Evolutionary conservation across 2,888 invertebrate genomes (phyloP), one percentile per base, ranked within the genome.

Genomic region (Scaptodrosophila latifasciaeformis): DNA sequence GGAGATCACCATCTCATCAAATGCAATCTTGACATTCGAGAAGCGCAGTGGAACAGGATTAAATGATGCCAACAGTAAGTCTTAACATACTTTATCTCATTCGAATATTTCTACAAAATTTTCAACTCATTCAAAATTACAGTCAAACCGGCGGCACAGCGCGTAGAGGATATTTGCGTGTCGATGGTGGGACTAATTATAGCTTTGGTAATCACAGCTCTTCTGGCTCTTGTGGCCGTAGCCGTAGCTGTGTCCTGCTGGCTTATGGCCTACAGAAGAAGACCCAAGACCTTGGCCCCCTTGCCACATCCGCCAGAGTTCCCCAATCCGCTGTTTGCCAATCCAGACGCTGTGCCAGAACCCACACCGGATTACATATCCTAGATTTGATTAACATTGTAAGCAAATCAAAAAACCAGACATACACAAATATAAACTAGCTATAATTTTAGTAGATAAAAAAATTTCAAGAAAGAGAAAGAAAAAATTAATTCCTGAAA

Each of bases 161-260:
- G 90, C 65, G 90, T 90, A 44, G 93, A 93, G 86, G 94, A 96
- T 82, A 96, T 97, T 81, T 97, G 96, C 88, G 95, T 97, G 70
- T 96, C 96, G 52, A 95, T 95, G 89, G 93, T 96, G 75, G 96
- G 96, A 63, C 92, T 97, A 82, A 95, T 96, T 71, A 95, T 96
- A 81, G 95, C 96, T 67, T 88, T 96, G 81, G 93, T 96, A 63
- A 93, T 97, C 84, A 97, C 96, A 66, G 96, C 96, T 45, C 89
- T 96, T 60, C 87, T 97, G 82, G 96, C 96, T 54, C 89, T 97
- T 64, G 96, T 96, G 56, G 96, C 96, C 54, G 96, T 97, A 53
- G 96, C 96, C 21, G 94, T 96, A 46, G 96, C 96, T 53, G 96
- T 96, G 54, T 96, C 96, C 61, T 96, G 96, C 87, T 97, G 96